Evolutionary conservation across 1,140 invertebrate species (phyloP), one percentile per base, ranked within the genome.

Genomic region (Alviniconcha marisindica): DNA sequence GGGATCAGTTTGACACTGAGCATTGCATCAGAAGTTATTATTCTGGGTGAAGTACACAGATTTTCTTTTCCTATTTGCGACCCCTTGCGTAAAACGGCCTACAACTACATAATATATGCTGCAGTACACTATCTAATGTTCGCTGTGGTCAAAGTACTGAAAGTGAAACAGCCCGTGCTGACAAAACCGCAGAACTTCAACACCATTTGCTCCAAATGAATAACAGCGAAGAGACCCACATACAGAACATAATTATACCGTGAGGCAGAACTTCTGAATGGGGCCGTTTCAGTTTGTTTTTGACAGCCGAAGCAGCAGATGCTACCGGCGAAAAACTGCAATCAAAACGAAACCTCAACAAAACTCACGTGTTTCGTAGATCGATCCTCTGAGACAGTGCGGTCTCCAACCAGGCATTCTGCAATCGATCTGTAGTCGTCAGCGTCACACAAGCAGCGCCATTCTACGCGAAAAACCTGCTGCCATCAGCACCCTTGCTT

Each of bases 321-420:
- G 18, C 44, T 10, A 48, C 44, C 44, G 44, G 7, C 5, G 7
- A 60, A 24, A 24, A 14, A 24, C 56, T 60, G 63, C 24, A 14
- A 24, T n/a, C 21, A 66, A 82, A 51, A 38, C 40, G 15, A 21
- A 28, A 51, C 69, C 40, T 82, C 73, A 81, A 77, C 31, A 79
- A 33, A 82, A 74, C 71, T 83, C 82, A 87, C 86, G 82, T 80
- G 82, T 82, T 74, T 87, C 84, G 44, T 84, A 82, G 76, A 85
- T 84, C 21, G 86, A 87, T 66, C 86, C 84, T 73, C 86, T 82
- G 38, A 87, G 60, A 79, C 86, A 87, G 54, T 87, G 84, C 24
- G 86, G 86, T 40, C 82, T 80, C 86, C 86, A 87, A 63, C 86
- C 79, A 42, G 86, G 86, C 86, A 87, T 85, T 31, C 74, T 78